Percentiles rank a stretch among this genome's conserved stretches.
These are phyloP conservation scores for Heteromyza rotundicornis DNA, from an alignment of 2,888 invertebrate species.

Conservation along the genomic window DNA sequence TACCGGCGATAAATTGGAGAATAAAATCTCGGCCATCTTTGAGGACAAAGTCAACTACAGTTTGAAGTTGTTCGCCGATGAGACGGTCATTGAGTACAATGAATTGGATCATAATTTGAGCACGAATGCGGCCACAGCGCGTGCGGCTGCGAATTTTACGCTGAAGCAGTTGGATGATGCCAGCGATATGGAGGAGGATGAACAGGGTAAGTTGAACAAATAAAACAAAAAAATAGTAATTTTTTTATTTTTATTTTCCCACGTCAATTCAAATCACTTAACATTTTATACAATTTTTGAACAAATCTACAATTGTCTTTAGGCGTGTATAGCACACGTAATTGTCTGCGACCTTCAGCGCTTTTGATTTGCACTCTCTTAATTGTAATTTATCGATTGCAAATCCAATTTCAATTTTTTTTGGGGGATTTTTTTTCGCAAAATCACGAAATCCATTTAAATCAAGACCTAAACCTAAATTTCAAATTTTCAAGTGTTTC, in stretches of 20 bases:
- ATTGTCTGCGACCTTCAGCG: neutral
- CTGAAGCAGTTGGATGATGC: constrained; percentile 31
- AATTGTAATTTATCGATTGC: neutral
- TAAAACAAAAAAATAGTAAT: too few species aligned
- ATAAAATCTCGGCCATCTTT: constrained; percentile 55
- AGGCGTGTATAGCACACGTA: neutral
- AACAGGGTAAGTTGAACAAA: constrained; percentile 47
- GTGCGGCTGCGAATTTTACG: constrained; percentile 36
- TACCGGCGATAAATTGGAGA: constrained; percentile 46
- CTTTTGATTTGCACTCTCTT: neutral
- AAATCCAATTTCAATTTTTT: neutral
- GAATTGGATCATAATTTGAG: constrained; percentile 25
- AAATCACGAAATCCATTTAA: constrained; percentile 5
- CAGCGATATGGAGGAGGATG: constrained; percentile 44
- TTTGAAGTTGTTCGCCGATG: constrained; percentile 53
- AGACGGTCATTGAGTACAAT: constrained; percentile 37
- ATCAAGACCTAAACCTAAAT: neutral
- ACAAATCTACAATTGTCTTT: neutral
- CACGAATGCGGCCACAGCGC: neutral
- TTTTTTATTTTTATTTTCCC: too few species aligned
- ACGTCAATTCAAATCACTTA: too few species aligned
- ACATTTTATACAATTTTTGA: too few species aligned
- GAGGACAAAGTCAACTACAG: constrained; percentile 61
- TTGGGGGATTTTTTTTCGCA: constrained; percentile 13
- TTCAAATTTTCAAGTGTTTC: constrained; percentile 1